Percentiles rank a stretch among this genome's conserved stretches.
Evolutionary conservation across 1,140 invertebrate species (phyloP).

Genomic region (Cotesia vestalis): DNA sequence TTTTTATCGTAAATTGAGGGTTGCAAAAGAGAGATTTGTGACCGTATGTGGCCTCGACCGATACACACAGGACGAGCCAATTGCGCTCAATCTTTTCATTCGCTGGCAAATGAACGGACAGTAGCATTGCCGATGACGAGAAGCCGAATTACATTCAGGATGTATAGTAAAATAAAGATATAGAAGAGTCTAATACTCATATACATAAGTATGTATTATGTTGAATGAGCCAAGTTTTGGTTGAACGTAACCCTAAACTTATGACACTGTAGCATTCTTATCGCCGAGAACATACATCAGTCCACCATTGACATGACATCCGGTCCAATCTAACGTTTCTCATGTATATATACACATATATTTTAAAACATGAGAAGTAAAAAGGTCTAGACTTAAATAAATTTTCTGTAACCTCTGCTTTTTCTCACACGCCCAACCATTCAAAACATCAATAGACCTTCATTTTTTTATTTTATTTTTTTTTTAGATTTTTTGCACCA

Average conservation of each 20-base stretch:
- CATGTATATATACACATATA: background rate
- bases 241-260: background rate
- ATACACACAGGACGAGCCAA: conserved; percentile 57
- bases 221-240: background rate
- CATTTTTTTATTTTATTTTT: conserved; percentile 1
- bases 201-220: too few relatives aligned
- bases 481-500: background rate
- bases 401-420: conserved; percentile 16
- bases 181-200: too few relatives aligned
- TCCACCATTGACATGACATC: conserved; percentile 22
- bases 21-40: conserved; percentile 14
- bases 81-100: conserved; percentile 58
- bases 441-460: conserved; percentile 10
- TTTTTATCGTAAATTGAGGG: conserved; percentile 12
- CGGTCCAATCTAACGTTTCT: conserved; percentile 10
- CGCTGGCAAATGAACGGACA: conserved; percentile 46
- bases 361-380: background rate
- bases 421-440: conserved; percentile 14
- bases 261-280: conserved; percentile 31
- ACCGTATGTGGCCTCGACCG: conserved; percentile 32
- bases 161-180: background rate
- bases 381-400: background rate
- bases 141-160: background rate
- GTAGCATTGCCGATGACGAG: conserved; percentile 27
- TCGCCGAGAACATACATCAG: conserved; percentile 30